A percentile compares a stretch with the other conserved stretches of the same genome.
Evolutionary conservation across 2,113 vertebrate species (phyloP).

Genomic region (Tinamus guttatus): DNA sequence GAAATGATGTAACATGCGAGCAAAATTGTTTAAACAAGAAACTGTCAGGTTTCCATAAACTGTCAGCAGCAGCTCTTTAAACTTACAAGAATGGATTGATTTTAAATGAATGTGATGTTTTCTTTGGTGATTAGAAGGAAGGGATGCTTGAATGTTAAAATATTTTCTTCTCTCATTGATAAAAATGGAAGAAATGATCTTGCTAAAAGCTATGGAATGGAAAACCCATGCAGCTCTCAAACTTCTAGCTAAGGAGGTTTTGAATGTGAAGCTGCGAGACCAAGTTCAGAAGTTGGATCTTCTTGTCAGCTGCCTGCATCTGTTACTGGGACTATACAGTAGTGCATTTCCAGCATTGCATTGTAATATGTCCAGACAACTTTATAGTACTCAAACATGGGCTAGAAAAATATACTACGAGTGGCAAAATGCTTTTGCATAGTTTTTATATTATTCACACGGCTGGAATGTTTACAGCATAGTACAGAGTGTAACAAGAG

Average conservation of each 20-base stretch:
- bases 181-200: slow-evolving; percentile 8
- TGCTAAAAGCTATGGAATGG: not conserved
- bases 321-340: slow-evolving; percentile 67
- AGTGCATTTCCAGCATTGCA: slow-evolving; percentile 57
- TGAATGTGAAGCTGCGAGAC: slow-evolving; percentile 49
- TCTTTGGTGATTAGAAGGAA: slow-evolving; percentile 10
- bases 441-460: slow-evolving; percentile 71
- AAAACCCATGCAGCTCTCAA: slow-evolving; percentile 23
- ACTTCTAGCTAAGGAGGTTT: not conserved
- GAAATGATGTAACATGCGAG: not conserved
- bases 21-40: slow-evolving; percentile 48
- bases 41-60: slow-evolving; percentile 23
- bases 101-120: slow-evolving; percentile 30
- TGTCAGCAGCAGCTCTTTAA: slow-evolving; percentile 17
- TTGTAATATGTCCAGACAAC: slow-evolving; percentile 67
- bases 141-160: not conserved
- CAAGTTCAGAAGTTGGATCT: slow-evolving; percentile 58
- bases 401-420: slow-evolving; percentile 46
- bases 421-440: slow-evolving; percentile 62
- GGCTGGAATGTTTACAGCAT: slow-evolving; percentile 79
- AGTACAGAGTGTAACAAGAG: slow-evolving; percentile 71
- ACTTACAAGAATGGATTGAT: not conserved
- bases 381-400: not conserved
- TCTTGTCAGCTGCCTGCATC: slow-evolving; percentile 68
- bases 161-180: not conserved